Base-by-base conservation (phyloP, 1,140 invertebrate genomes). In the Helicoverpa zea region DNA sequence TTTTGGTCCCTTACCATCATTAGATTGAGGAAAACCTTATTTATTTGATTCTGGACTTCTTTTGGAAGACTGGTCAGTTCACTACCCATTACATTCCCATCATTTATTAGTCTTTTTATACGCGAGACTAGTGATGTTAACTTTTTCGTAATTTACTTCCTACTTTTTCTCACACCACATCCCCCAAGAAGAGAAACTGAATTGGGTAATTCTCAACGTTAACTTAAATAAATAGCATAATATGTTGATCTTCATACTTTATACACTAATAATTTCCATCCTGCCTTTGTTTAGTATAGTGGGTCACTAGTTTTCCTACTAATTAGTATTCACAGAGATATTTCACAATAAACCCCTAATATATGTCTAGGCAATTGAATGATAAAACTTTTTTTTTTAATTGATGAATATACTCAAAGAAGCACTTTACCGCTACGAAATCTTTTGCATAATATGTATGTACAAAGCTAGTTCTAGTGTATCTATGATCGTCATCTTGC, bases 391-490 rank as follows among this genome's bases (percentile, higher is more conserved):
- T 79, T 75, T 79, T 75, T 81, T 83, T 74, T 80, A 80, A 83
- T 78, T 51, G 79, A 84, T 81, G 80, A 81, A 81, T 81, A 70
- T 85, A 73, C 43, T 68, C 59, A 79, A 85, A 81, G 35, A 87
- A 88, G 85, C 85, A 86, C 63, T 81, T 88, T 79, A 85, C 59
- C 74, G 51, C 85, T 88, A 86, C 74, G 68, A 77, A 83, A 81
- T 75, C 3, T 73, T 83, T 83, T 80, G 79, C 79, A 79, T 84
- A 73, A 52, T 49, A 68, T 75, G 80, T 84, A 86, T 84, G 29
- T 86, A 88, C 82, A 86, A 82, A 86, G 84, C 83, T 83, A 83
- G 58, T 61, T 82, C 75, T 84, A 85, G 66, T 75, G 64, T 66
- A 49, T 82, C 78, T 83, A 82, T 73, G 59, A 52, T 52, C 58